Evolutionary conservation across 2,113 vertebrate species (phyloP).

Genomic region (Nibea albiflora): DNA sequence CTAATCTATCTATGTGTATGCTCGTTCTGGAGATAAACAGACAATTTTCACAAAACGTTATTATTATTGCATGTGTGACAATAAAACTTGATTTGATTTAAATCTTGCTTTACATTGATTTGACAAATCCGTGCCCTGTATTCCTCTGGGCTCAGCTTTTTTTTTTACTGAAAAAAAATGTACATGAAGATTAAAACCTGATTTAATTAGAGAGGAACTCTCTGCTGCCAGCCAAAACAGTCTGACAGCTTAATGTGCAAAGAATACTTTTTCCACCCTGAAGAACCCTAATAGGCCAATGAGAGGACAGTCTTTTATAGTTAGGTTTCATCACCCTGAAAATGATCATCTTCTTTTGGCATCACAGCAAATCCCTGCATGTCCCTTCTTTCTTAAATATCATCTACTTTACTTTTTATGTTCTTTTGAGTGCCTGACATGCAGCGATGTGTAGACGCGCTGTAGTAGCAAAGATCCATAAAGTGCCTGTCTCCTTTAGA

Average conservation of each 20-base stretch:
- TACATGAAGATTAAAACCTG: neutral
- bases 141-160: neutral
- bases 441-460: neutral
- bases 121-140: neutral
- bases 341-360: neutral
- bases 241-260: neutral
- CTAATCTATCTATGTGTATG: too few species aligned
- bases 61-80: too few species aligned
- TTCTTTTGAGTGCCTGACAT: neutral
- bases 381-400: neutral
- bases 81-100: neutral
- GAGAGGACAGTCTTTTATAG: neutral
- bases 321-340: neutral
- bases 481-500: conserved; percentile 37
- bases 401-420: conserved; percentile 18
- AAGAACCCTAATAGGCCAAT: conserved; percentile 1
- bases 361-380: neutral
- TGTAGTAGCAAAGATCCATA: conserved; percentile 15
- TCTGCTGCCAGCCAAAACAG: neutral
- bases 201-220: conserved; percentile 2
- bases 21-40: too few species aligned
- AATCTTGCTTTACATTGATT: neutral
- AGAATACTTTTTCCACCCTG: neutral
- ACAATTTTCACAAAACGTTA: too few species aligned
- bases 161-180: neutral